Evolutionary conservation across 2,797 vertebrate species (phyloP).

Genomic region (Naso thynnoides): DNA sequence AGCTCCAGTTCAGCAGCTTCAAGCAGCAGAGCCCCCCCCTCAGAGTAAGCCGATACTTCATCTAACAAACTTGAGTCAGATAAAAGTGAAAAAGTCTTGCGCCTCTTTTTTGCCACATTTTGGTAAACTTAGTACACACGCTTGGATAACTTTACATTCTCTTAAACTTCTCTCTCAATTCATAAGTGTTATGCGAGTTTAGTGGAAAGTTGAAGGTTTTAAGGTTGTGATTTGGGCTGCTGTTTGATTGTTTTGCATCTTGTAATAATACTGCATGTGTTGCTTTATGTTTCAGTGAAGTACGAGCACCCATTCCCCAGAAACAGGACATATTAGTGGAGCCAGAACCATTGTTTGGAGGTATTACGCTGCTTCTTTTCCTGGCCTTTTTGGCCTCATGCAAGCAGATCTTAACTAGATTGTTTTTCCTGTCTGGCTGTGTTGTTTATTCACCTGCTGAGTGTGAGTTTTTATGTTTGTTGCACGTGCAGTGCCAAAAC

Average conservation of each 20-base stretch:
- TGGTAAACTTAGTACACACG: too few relatives aligned
- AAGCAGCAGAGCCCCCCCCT: slow-evolving; percentile 86
- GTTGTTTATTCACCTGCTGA: slow-evolving; percentile 2
- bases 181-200: not conserved
- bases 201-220: not conserved
- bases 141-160: too few relatives aligned
- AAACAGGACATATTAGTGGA: slow-evolving; percentile 99
- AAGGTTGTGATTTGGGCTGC: not conserved
- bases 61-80: not conserved
- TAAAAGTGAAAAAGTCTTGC: not conserved
- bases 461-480: slow-evolving; percentile 18
- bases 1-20: slow-evolving; percentile 93
- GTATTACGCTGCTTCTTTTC: slow-evolving; percentile 63
- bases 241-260: not conserved
- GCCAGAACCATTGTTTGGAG: slow-evolving; percentile 97
- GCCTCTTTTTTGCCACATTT: fast-evolving
- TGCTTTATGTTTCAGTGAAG: slow-evolving; percentile 86
- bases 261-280: slow-evolving; percentile 15
- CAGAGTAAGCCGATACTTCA: slow-evolving; percentile 78
- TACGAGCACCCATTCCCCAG: slow-evolving; percentile 98
- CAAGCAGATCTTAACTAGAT: not conserved
- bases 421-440: not conserved
- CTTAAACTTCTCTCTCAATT: not conserved
- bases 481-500: slow-evolving; percentile 90
- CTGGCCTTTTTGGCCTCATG: not conserved